These are phyloP conservation scores for Oenanthe oenanthe DNA, from an alignment of 2,113 vertebrate genomes.

Conservation along the genomic window DNA sequence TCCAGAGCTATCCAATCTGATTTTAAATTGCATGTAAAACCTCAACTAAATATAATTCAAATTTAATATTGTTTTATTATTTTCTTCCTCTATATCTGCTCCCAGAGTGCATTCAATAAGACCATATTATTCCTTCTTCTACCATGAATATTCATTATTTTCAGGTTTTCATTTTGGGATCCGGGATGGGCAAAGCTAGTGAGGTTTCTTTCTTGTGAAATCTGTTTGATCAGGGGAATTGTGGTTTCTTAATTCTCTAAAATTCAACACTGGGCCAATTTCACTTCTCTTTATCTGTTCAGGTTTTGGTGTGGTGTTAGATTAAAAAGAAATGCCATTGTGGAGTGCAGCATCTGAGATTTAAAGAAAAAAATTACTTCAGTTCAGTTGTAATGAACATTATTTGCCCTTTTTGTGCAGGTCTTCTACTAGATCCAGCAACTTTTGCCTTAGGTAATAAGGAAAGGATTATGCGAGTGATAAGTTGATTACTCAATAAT, in stretches of 20 bases:
- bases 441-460: conserved; percentile 32
- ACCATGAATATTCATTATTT: conserved; percentile 24
- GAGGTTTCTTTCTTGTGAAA: conserved; percentile 4
- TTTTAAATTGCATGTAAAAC: not conserved
- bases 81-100: conserved; percentile 23
- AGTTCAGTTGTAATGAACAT: not conserved
- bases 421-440: not conserved
- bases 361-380: conserved; percentile 31
- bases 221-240: not conserved
- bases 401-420: conserved; percentile 29
- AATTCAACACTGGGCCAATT: not conserved
- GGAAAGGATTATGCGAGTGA: conserved; percentile 30
- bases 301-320: not conserved
- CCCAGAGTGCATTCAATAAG: not conserved
- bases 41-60: conserved; percentile 31
- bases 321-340: conserved; percentile 9
- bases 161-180: conserved; percentile 14
- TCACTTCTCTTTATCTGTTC: not conserved
- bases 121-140: not conserved
- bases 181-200: not conserved
- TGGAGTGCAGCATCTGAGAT: not conserved
- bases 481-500: conserved; percentile 52
- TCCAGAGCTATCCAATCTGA: not conserved
- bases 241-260: conserved; percentile 15
- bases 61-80: conserved; percentile 8